Evolutionary conservation across 2,888 invertebrate genomes (phyloP).

Genomic region (Leucoma salicis): DNA sequence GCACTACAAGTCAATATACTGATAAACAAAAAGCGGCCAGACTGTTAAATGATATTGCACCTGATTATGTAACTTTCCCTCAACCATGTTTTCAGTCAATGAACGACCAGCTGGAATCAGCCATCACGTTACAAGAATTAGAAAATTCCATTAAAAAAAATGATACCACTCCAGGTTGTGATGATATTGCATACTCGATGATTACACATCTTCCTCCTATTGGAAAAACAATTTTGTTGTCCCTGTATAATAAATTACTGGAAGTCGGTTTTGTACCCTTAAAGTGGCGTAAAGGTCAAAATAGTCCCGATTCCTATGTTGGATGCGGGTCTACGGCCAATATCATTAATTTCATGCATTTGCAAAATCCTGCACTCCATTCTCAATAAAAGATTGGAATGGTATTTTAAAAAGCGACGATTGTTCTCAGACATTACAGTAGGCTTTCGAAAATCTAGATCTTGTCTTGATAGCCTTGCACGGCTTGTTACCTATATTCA

Average conservation of each 20-base stretch:
- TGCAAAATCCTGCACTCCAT: no score
- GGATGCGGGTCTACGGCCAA: no score
- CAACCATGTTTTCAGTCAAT: not conserved
- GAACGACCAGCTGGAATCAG: not conserved
- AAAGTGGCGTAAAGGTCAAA: conserved; percentile 1
- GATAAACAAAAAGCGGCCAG: not conserved
- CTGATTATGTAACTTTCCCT: not conserved
- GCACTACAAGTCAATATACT: not conserved
- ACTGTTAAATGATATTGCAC: not conserved
- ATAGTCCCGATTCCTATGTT: not conserved
- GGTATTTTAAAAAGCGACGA: no score
- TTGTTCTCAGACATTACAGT: no score
- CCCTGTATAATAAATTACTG: not conserved
- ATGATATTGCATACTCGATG: not conserved
- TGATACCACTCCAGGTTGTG: not conserved
- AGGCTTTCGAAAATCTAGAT: no score
- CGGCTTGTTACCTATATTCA: no score
- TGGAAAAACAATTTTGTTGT: not conserved
- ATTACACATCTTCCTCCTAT: not conserved
- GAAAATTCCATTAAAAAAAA: not conserved
- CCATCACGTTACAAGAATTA: not conserved
- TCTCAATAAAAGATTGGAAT: no score
- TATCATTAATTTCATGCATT: no score
- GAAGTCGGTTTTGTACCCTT: not conserved
- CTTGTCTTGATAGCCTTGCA: no score